Base-by-base conservation (phyloP, 30 jellyfish, hydroid and myxozoan genomes). In the Aurelia sp. region DNA sequence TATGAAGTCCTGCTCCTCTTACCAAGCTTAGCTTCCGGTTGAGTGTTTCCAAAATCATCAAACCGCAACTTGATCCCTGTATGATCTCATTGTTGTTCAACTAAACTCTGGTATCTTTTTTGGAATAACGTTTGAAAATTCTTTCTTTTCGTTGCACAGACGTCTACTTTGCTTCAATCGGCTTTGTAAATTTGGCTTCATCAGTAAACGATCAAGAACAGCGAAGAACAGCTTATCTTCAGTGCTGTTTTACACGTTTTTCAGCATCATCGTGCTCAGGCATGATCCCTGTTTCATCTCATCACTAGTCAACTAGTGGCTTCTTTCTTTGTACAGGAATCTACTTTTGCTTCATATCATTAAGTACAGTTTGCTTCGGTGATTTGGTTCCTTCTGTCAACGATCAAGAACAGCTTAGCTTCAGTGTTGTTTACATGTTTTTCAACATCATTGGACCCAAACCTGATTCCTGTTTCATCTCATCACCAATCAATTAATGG, bases 341-440 rank as follows among this genome's bases (percentile, higher is more conserved):
- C 52, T 78, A 78, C 67, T 78, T 78, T 35, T 63, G 80, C 44
- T 78, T 78, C 70, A 78, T 78, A 13, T 78, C 89, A 0, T 33
- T 78, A 62, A 78, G 89, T 69, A 78, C 89, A 21, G 80, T 78
- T 3, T 80, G 89, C 35, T 78, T 78, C 62, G 89, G 89, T 59
- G 89, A 78, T 61, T 35, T 78, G 13, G 89, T 78, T 3, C 89
- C 89, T 13, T 20, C 31, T 0, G 60, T 65, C 0, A 60, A 52
- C 70, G 48, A 63, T 1, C 35, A 27, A 63, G 48, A 63, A 16
- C 65, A 65, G 57, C 80, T 38, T 7, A 60, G 61, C 10, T 62
- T 61, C 35, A 62, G 80, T 53, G 24, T 19, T 30, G 10, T 78
- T 5, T 78, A 78, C 80, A 78, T 78, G 89, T 21, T 78, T 61